Base-by-base conservation (phyloP, 2,797 vertebrate species). In the Nyctibius grandis region DNA sequence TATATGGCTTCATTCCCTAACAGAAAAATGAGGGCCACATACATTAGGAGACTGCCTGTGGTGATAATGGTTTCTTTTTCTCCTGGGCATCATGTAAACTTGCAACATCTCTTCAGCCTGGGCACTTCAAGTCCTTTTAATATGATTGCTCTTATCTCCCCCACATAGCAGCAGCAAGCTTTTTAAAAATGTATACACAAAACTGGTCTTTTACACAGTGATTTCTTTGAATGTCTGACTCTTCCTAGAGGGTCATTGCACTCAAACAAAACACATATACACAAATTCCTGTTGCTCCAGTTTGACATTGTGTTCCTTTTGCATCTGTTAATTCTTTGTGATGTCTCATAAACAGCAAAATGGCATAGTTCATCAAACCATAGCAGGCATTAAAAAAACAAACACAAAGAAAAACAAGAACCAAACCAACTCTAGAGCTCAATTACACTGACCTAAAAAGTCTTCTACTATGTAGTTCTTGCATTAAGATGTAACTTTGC, bases 361-460 rank as follows among this genome's bases (percentile, higher is more conserved):
- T 88, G 54, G 34, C 88, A 92, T 31, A 94, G 91, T 93, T 97
- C 93, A 91, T 95, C 90, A 96, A 96, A 93, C 87, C 59, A 45
- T 75, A 94, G 84, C 84, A 97, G 85, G 84, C 67, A 15, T 84
- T 91, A 84, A 87, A 95, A 96, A 96, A 90, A 54, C 21, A 95
- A 94, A 88, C 89, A 95, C 7, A 2, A n/a, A 64, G n/a, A 31
- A 91, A 94, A 88, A 45, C 25, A 91, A 80, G 92, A 73, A 7
- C 7, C 51, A 87, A 34, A 56, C 40, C 36, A 67, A 73, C 40
- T 78, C 93, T 91, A 73, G 44, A 92, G 75, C 84, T 97, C 93
- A 91, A 97, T 98, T 98, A 97, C 72, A 67, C 76, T 97, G 98
- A 97, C 97, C 98, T 95, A 97, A 93, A 97, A 97, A 97, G 59